These are phyloP conservation scores for Dicerorhinus sumatrensis DNA, from an alignment of 2,113 vertebrate species.

Conservation along the genomic window DNA sequence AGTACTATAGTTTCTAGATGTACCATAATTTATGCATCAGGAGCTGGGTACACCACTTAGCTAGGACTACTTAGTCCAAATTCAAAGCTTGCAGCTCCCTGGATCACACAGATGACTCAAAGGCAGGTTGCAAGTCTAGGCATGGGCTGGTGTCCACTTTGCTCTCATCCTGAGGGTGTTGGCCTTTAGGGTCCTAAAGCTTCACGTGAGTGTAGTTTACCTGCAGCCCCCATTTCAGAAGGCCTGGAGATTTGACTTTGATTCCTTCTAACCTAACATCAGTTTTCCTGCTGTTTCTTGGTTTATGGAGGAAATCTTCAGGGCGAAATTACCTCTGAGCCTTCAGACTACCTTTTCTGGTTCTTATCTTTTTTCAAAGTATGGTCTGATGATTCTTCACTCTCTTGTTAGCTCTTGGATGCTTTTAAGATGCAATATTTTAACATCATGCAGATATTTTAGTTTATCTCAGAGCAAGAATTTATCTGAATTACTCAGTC, in stretches of 20 bases:
- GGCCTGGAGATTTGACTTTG: background rate
- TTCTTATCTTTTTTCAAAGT: background rate
- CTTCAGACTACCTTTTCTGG: background rate
- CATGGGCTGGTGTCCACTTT: background rate
- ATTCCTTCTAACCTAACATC: background rate
- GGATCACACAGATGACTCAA: background rate
- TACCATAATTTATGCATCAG: background rate
- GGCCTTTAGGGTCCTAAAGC: background rate
- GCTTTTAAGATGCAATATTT: background rate
- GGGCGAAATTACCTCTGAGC: background rate
- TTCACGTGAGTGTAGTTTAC: fast-evolving
- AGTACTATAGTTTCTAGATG: background rate
- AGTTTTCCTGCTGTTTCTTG: background rate
- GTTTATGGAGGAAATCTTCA: background rate
- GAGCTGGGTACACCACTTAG: background rate
- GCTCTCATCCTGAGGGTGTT: background rate
- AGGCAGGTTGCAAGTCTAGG: background rate
- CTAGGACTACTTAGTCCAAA: background rate
- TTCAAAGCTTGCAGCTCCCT: background rate
- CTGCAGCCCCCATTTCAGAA: background rate
- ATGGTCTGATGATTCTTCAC: background rate
- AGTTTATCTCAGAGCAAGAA: background rate
- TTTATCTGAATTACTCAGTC: background rate
- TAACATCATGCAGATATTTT: background rate
- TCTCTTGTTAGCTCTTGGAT: background rate